These are phyloP conservation scores for Callipepla squamata DNA, from an alignment of 2,113 vertebrate genomes.

Conservation along the genomic window DNA sequence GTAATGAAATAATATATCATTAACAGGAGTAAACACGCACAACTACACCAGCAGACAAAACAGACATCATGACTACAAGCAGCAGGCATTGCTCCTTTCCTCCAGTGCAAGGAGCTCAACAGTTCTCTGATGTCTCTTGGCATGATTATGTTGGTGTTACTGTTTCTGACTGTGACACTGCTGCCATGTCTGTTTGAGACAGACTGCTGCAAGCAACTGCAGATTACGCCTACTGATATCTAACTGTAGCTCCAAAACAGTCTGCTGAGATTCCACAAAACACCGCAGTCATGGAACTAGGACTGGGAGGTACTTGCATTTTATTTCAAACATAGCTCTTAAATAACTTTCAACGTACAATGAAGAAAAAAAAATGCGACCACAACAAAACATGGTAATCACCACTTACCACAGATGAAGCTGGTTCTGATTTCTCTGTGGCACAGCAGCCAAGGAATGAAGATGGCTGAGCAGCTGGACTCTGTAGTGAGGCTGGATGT, in stretches of 20 bases:
- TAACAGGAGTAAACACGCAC: not conserved
- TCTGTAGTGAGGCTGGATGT: conserved; percentile 97
- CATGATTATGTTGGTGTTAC: not conserved
- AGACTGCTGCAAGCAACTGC: accelerated
- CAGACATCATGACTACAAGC: not conserved
- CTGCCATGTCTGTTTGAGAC: not conserved
- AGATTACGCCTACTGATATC: not conserved
- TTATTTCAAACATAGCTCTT: not conserved
- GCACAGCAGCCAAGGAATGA: conserved; percentile 93
- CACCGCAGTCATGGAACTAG: not conserved
- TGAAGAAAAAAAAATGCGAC: not conserved
- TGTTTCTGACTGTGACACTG: not conserved
- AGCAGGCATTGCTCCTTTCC: not conserved
- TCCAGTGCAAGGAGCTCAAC: not conserved
- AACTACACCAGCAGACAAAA: not conserved
- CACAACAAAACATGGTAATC: not conserved
- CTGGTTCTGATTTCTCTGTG: conserved; percentile 98
- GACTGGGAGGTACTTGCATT: not conserved
- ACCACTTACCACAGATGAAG: conserved; percentile 92
- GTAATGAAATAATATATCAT: not conserved
- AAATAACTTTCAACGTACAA: not conserved
- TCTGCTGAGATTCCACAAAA: not conserved
- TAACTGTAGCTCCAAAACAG: not conserved
- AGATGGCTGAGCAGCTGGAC: conserved; percentile 97
- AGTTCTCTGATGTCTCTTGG: not conserved